Evolutionary conservation across 2,113 vertebrate genomes (phyloP), one percentile per base, ranked within the genome.

Genomic region (Erinaceus europaeus): DNA sequence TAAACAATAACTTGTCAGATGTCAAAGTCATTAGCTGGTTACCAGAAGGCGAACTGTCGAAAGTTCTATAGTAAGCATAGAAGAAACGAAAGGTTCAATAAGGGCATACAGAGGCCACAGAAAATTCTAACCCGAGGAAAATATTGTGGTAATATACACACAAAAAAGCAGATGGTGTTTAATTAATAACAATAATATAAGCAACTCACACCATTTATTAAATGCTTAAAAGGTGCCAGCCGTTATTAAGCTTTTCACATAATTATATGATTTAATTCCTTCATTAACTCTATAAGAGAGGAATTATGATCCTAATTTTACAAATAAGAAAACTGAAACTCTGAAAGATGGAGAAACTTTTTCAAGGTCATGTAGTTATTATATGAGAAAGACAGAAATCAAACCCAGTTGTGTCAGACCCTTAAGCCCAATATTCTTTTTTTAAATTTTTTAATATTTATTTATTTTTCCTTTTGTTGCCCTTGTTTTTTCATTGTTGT

Each of bases 151-250:
- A 73, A 62, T 67, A 52, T 8, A 59, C 86, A 93, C 9, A 59
- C 86, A 93, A 68, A 74, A 40, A 46, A 53, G 48, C 72, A 87
- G 75, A 78, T 72, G 55, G 34, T 82, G 23, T 69, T 74, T 86
- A 76, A 74, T 84, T 84, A 91, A 83, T 65, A 69, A 81, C 25
- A 90, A 57, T 68, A 90, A 90, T 55, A 68, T 82, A 25, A 61
- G 53, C 34, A 75, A 81, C 4, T 46, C 38, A 76, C 34, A 40
- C 27, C 34, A 86, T 76, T 86, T 91, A 67, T 68, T 81, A 84
- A 68, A 13, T 57, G 34, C 13, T 15, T 92, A 42, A 48, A 55
- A 59, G 32, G 13, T 81, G 29, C 17, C 77, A 84, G 57, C n/a
- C 23, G n/a, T 13, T 52, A 44, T 62, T 84, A 82, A 40, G 10